Evolutionary conservation across 2,888 invertebrate species (phyloP).

Genomic region (Loripinus fragilis): DNA sequence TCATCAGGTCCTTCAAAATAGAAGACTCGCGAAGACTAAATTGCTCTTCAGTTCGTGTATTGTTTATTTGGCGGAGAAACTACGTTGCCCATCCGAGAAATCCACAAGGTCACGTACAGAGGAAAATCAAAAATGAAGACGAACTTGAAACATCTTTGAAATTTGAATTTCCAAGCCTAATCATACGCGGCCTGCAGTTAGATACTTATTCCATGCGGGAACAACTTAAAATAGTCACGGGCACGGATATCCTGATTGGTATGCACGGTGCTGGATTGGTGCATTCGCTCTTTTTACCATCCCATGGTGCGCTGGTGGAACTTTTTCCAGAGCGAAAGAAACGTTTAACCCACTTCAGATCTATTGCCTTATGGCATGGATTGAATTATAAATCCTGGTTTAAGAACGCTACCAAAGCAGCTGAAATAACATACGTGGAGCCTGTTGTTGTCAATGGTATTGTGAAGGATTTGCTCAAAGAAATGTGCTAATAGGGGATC

Average conservation of each 20-base stretch:
- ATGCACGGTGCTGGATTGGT: slow-evolving; percentile 82
- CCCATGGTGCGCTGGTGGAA: slow-evolving; percentile 77
- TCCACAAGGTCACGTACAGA: slow-evolving; percentile 71
- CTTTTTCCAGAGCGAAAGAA: slow-evolving; percentile 67
- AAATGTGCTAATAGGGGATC: too few species aligned
- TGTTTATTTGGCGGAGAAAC: slow-evolving; percentile 80
- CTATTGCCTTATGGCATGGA: slow-evolving; percentile 56
- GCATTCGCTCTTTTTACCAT: slow-evolving; percentile 77
- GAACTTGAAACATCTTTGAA: slow-evolving; percentile 69
- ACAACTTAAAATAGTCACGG: slow-evolving; percentile 71
- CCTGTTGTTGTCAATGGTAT: background rate
- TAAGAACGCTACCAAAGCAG: background rate
- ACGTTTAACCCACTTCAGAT: slow-evolving; percentile 65
- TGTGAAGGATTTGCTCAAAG: background rate
- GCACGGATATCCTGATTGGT: slow-evolving; percentile 79
- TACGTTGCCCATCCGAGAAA: slow-evolving; percentile 81
- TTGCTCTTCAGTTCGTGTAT: slow-evolving; percentile 69
- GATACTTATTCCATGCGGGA: slow-evolving; percentile 72
- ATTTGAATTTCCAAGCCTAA: slow-evolving; percentile 50
- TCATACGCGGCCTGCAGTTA: slow-evolving; percentile 70
- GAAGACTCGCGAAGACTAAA: slow-evolving; percentile 45
- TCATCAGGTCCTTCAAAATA: slow-evolving; percentile 65
- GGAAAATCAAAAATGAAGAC: slow-evolving; percentile 79
- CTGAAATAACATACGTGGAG: background rate
- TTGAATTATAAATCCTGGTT: slow-evolving; percentile 26